Conservation (phyloP, 2,797 vertebrate species). For the Sebastes kiyomatsui region DNA sequence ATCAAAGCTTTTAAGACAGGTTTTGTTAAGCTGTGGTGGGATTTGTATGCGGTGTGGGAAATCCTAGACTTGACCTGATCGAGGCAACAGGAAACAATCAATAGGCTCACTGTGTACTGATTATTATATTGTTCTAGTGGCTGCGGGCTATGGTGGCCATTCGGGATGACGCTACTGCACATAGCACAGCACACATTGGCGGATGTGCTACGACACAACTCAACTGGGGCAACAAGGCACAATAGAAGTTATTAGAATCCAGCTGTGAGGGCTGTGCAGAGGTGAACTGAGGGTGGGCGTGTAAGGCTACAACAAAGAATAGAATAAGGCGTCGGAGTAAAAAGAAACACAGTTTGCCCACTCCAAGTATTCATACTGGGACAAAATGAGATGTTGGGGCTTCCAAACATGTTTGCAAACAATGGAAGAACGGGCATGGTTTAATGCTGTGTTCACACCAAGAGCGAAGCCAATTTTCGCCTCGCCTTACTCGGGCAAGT, state of each 20-base stretch:
- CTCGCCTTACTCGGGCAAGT: no score
- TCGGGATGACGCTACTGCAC: slow-evolving; percentile 21
- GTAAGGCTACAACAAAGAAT: slow-evolving; percentile 55
- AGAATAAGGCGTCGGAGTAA: slow-evolving; percentile 61
- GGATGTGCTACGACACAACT: slow-evolving; percentile 32
- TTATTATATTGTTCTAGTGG: neutral
- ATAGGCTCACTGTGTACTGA: neutral
- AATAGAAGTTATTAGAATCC: slow-evolving; percentile 54
- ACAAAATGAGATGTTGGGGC: neutral
- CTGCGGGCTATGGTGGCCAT: neutral
- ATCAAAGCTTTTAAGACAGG: slow-evolving; percentile 44
- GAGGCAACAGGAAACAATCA: slow-evolving; percentile 24
- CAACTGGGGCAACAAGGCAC: slow-evolving; percentile 73
- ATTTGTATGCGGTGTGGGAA: neutral
- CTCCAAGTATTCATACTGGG: neutral
- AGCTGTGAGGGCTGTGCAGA: slow-evolving; percentile 42
- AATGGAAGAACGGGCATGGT: neutral
- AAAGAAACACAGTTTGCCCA: slow-evolving; percentile 11
- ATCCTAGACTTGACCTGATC: slow-evolving; percentile 9
- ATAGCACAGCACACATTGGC: neutral
- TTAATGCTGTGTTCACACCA: neutral
- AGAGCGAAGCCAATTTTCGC: no score
- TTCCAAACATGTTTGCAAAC: neutral
- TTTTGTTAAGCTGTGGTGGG: neutral
- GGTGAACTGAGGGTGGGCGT: neutral